phyloP scores from a whole-genome alignment of 2,888 invertebrate genomes.

The Podotricha telesiphe region DNA sequence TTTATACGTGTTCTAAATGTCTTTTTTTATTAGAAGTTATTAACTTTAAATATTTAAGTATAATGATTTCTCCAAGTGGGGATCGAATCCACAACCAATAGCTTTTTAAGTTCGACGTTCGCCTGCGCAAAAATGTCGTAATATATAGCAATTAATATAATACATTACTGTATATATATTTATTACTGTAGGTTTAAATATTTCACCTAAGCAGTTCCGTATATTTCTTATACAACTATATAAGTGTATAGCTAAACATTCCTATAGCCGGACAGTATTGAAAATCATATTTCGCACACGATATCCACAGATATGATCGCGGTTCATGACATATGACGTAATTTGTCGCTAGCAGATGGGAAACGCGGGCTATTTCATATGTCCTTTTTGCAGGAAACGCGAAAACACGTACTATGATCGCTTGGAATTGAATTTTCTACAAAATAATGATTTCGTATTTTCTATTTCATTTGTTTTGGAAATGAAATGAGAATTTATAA shows the following conservation, averaged over 20 bases:
- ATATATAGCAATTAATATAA: too few relatives aligned
- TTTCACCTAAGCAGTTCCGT: too few relatives aligned
- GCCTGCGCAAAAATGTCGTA: too few relatives aligned
- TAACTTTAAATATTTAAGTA: too few relatives aligned
- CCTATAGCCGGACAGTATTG: conserved; percentile 1
- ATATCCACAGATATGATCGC: conserved; percentile 34
- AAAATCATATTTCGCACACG: conserved; percentile 17
- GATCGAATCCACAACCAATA: too few relatives aligned
- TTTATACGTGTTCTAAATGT: too few relatives aligned
- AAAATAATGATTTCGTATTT: neutral
- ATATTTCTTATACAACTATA: neutral
- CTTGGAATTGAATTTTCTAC: conserved; percentile 14
- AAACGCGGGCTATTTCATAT: conserved; percentile 24
- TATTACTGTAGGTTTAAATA: too few relatives aligned
- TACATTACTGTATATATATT: too few relatives aligned
- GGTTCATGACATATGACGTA: conserved; percentile 46
- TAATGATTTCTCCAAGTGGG: too few relatives aligned
- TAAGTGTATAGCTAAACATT: neutral
- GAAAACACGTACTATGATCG: conserved; percentile 28
- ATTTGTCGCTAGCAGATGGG: conserved; percentile 40
- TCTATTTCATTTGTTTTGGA: neutral
- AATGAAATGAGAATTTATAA: neutral
- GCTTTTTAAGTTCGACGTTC: too few relatives aligned
- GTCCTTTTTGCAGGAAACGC: conserved; percentile 33
- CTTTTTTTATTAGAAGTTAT: too few relatives aligned